Evolutionary conservation across 1,140 invertebrate species (phyloP).

Genomic region (Battus philenor): DNA sequence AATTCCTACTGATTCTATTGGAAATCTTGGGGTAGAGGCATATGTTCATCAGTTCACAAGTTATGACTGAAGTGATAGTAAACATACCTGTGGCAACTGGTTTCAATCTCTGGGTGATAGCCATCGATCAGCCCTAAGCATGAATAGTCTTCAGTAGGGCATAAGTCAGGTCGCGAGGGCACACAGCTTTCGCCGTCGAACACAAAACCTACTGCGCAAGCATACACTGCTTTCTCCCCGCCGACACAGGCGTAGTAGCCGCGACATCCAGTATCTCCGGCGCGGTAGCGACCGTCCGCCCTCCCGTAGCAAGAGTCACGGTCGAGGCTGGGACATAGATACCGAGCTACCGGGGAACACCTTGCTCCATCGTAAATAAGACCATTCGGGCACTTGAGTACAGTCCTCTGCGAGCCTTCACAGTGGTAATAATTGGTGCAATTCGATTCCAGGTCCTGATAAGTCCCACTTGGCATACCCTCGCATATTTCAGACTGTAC

Average conservation of each 20-base stretch:
- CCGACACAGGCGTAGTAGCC: constrained; percentile 77
- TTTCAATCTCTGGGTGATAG: constrained; percentile 74
- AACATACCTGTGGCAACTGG: constrained; percentile 73
- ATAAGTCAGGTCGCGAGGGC: constrained; percentile 56
- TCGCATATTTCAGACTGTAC: constrained; percentile 57
- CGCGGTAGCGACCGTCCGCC: constrained; percentile 77
- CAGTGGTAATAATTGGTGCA: constrained; percentile 76
- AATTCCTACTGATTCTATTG: too few species aligned
- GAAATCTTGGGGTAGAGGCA: too few species aligned
- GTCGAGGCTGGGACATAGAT: constrained; percentile 69
- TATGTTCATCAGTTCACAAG: too few species aligned
- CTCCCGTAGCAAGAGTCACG: constrained; percentile 70
- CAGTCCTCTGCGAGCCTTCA: constrained; percentile 53
- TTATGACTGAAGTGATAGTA: too few species aligned
- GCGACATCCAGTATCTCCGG: constrained; percentile 75
- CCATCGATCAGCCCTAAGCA: constrained; percentile 74
- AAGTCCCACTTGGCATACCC: constrained; percentile 66
- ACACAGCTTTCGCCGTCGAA: constrained; percentile 78
- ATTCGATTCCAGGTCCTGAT: constrained; percentile 67
- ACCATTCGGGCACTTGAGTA: constrained; percentile 58
- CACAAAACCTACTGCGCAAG: constrained; percentile 68
- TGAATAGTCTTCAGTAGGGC: constrained; percentile 62
- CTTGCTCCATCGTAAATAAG: constrained; percentile 72
- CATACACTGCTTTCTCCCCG: constrained; percentile 75
- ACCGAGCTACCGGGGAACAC: constrained; percentile 50